phyloP scores from a whole-genome alignment of 1,140 invertebrate species.

The Bombus haemorrhoidalis region DNA sequence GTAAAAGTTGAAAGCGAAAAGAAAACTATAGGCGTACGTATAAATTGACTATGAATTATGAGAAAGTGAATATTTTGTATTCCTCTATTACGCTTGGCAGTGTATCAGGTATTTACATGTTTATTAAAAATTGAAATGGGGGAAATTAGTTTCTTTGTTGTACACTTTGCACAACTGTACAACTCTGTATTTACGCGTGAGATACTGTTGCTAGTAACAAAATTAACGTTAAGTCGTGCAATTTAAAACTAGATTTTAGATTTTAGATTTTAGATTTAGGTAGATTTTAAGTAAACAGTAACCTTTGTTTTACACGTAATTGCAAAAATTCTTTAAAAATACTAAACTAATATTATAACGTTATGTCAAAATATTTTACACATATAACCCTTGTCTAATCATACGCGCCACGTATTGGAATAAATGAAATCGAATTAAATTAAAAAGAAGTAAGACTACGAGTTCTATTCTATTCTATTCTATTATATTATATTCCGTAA shows the following conservation, averaged over 20 bases:
- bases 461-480: background rate
- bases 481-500: no score
- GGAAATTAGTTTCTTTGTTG: conserved; percentile 13
- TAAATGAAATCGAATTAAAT: background rate
- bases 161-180: background rate
- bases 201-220: background rate
- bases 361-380: background rate
- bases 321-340: background rate
- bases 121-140: conserved; percentile 6
- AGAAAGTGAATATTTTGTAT: background rate
- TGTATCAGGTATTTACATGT: background rate
- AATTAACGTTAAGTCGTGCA: conserved; percentile 5
- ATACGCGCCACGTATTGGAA: background rate
- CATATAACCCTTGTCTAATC: background rate
- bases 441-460: no score
- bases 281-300: background rate
- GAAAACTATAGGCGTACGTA: background rate
- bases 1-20: background rate
- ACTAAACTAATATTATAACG: background rate
- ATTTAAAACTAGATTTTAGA: no score
- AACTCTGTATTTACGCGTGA: conserved; percentile 5
- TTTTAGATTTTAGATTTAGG: no score
- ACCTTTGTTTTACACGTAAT: background rate
- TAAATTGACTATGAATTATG: background rate
- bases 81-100: background rate